phyloP scores from a whole-genome alignment of 2,113 vertebrate genomes.

The Trichomycterus rosablanca region DNA sequence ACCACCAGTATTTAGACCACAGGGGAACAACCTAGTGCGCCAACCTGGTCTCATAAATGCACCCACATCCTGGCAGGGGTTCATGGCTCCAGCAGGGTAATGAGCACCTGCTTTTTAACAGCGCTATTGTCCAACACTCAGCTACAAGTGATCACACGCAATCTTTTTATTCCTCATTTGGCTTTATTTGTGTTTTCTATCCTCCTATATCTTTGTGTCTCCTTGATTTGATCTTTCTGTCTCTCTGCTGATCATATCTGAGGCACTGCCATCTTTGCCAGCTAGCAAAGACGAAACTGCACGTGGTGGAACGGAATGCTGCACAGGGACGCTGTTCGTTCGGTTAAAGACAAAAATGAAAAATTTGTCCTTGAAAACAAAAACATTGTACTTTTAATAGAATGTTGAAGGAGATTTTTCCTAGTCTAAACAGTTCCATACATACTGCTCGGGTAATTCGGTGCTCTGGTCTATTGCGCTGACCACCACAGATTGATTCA shows the following conservation, averaged over 20 bases:
- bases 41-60: slow-evolving; percentile 42
- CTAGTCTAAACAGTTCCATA: no score
- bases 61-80: slow-evolving; percentile 27
- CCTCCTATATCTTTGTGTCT: background rate
- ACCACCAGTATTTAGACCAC: slow-evolving; percentile 47
- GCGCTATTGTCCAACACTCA: slow-evolving; percentile 30
- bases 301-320: background rate
- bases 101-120: slow-evolving; percentile 49
- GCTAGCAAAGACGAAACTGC: background rate
- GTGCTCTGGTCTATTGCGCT: no score
- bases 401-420: no score
- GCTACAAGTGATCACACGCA: slow-evolving; percentile 36
- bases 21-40: slow-evolving; percentile 29
- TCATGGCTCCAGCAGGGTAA: slow-evolving; percentile 35
- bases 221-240: slow-evolving; percentile 23
- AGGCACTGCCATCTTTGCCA: no score
- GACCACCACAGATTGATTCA: no score
- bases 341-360: no score
- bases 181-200: slow-evolving; percentile 4
- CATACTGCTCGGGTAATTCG: no score
- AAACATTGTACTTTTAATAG: no score
- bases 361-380: no score
- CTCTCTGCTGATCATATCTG: slow-evolving; percentile 12
- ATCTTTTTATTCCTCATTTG: slow-evolving; percentile 30
- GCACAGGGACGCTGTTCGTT: no score